Base-by-base conservation (phyloP, 2,113 vertebrate genomes). In the Anser cygnoides region DNA sequence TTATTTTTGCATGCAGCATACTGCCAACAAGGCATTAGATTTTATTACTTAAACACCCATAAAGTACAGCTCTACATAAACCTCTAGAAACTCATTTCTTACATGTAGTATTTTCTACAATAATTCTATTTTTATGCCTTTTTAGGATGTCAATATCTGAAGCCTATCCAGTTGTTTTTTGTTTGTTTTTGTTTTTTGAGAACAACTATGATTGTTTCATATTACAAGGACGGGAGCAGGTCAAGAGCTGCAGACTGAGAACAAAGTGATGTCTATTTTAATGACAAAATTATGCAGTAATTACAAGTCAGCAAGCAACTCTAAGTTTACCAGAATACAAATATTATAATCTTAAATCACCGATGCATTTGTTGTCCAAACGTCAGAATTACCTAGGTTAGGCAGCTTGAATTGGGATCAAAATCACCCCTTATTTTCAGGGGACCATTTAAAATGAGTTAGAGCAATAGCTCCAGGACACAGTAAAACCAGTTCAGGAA, bases 101-200 rank as follows among this genome's bases (percentile, higher is more conserved):
- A 50, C 1, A 52, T 7, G 4, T 0, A 4, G 26, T 29, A 3
- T 39, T 41, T 77, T 89, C n/a, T 71, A 31, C 19, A 66, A 0
- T 31, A 13, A 17, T 23, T 43, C 22, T 59, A 23, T 14, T 31
- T 25, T 10, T 39, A 15, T 0, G 4, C 2, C 2, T 63, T 82
- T 72, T 85, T 31, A 39, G 13, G 11, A 3, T 21, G 13, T 67
- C 41, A 50, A 1, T 50, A 70, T 29, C 5, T 23, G 29, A 90
- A 19, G 14, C 5, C 73, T 65, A 84, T 41, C 4, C 31, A 87
- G 29, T 50, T 49, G 49, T 80, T 11, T 7, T 57, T 44, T 7
- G 13, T 7, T 23, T 25, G 46, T 17, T 43, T 29, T 66, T n/a
- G n/a, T n/a, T 54, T 87, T 91, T 78, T 61, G 23, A 87, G 33